Evolutionary conservation across 2,113 vertebrate species (phyloP), one percentile per base, ranked within the genome.

Genomic region (Dinomys branickii): DNA sequence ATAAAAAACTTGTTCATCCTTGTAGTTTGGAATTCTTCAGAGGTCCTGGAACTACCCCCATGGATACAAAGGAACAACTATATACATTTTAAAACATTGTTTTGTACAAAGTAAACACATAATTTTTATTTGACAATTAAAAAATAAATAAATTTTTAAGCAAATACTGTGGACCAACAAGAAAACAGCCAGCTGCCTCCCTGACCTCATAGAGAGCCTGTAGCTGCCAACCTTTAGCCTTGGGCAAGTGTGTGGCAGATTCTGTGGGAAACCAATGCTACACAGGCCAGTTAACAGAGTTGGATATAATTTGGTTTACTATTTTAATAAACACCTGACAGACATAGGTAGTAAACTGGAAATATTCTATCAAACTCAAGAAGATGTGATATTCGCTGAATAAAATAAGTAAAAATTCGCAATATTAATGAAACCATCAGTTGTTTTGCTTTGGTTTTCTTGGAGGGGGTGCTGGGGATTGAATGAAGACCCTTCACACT

Each of bases 281-380:
- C 19, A 69, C 56, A 91, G 67, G 12, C 11, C 86, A 84, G 38
- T 56, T n/a, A 77, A 83, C 44, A 7, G 58, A 58, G 12, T 28
- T 33, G 28, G n/a, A 59, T 14, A 59, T 88, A 69, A 28, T 78
- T 67, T 78, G 38, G 7, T 22, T 93, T 87, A 28, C 20, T 87
- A 52, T 54, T 69, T 94, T 85, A 85, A n/a, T 44, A 38, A 69
- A 80, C 16, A 80, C 38, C 85, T 69, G 41, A 78, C 47, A 88
- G 65, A 63, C 17, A 38, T n/a, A 52, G 44, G 24, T 88, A 77
- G 56, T 83, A 52, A 91, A 59, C 44, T 85, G 61, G 11, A 78
- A 69, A 85, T 54, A 28, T 59, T 83, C 58, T n/a, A 73, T 90
- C 44, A 56, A 91, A 86, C 71, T n/a, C 80, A 85, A 86, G n/a